Evolutionary conservation across 2,113 vertebrate species (phyloP).

Genomic region (Rhea pennata): DNA sequence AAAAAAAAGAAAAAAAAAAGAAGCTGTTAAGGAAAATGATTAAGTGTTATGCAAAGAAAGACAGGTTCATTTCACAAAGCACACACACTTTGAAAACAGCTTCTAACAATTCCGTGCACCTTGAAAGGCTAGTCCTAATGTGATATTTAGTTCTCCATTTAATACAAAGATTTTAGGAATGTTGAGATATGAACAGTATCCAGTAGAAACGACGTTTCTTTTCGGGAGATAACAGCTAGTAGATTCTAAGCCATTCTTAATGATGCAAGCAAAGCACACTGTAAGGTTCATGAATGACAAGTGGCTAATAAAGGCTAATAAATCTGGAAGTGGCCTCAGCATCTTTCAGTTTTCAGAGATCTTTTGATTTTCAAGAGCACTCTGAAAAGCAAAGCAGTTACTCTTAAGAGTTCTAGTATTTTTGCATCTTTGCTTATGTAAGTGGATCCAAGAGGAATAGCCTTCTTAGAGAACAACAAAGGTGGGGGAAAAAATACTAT

Average conservation of each 20-base stretch:
- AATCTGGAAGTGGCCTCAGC: neutral
- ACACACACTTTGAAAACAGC: neutral
- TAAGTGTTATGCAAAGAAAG: neutral
- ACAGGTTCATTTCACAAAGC: accelerated
- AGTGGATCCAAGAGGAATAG: neutral
- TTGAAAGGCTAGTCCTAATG: neutral
- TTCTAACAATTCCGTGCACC: neutral
- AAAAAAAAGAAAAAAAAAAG: accelerated
- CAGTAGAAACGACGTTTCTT: neutral
- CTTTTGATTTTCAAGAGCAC: neutral
- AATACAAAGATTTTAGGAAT: neutral
- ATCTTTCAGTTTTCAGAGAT: neutral
- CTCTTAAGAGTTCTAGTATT: neutral
- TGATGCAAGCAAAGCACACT: neutral
- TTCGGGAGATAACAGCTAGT: neutral
- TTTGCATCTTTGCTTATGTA: neutral
- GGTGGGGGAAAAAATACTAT: neutral
- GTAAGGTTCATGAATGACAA: neutral
- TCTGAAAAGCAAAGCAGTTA: neutral
- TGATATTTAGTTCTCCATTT: neutral
- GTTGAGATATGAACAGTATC: neutral
- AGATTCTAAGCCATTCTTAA: neutral
- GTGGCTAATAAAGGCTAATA: accelerated
- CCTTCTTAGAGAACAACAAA: neutral
- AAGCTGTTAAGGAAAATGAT: neutral